phyloP scores from a whole-genome alignment of 2,797 vertebrate genomes.

The Rhinoraja longicauda region DNA sequence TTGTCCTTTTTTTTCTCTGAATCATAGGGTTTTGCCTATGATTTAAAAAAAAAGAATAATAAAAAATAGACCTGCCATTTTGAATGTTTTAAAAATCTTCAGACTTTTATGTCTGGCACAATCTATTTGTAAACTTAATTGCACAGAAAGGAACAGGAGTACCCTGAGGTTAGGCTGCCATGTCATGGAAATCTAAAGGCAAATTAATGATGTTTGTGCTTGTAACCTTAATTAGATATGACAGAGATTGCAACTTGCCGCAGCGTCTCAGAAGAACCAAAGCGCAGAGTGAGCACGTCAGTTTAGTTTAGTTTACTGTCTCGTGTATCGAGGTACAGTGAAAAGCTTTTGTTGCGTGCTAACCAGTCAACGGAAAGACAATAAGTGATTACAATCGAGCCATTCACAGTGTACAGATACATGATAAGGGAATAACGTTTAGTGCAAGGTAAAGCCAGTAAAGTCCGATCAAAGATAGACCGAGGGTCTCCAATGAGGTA shows the following conservation, averaged over 20 bases:
- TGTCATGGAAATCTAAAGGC: background rate
- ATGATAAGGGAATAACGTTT: no score
- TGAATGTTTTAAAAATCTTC: background rate
- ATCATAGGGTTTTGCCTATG: background rate
- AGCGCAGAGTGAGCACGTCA: no score
- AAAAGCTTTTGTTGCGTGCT: no score
- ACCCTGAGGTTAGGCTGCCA: background rate
- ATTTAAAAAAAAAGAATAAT: background rate
- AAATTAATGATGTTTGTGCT: background rate
- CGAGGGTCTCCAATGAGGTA: no score
- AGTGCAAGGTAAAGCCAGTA: no score
- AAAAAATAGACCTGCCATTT: background rate
- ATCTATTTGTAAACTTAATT: background rate
- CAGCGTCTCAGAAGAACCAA: background rate
- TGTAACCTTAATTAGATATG: constrained; percentile 10
- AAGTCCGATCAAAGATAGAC: no score
- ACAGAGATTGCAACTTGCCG: background rate
- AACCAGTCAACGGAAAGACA: no score
- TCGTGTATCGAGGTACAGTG: no score
- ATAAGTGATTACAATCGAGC: no score
- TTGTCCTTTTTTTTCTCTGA: no score
- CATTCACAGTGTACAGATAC: no score
- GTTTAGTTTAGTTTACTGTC: no score
- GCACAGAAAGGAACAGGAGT: background rate
- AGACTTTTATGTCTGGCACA: background rate